Conservation (phyloP, 2,888 invertebrate genomes). For the Mimumesa dahlbomi region DNA sequence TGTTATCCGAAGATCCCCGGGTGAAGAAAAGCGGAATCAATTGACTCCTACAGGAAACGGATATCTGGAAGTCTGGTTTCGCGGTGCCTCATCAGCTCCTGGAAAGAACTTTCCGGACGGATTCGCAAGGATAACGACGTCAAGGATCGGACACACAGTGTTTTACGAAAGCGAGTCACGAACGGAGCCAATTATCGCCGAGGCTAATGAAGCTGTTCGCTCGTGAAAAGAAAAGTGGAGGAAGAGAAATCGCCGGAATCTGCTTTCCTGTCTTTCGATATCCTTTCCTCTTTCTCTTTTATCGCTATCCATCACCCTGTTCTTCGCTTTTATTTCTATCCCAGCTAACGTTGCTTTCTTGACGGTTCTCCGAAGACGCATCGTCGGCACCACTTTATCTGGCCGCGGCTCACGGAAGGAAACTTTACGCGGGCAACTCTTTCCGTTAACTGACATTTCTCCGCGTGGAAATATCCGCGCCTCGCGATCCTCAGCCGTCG, state of each 20-base stretch:
- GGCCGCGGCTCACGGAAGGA: too few species aligned
- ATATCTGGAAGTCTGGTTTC: constrained; percentile 3
- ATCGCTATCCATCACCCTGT: constrained; percentile 5
- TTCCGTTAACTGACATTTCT: too few species aligned
- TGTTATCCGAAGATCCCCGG: constrained; percentile 11
- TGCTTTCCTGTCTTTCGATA: constrained; percentile 10
- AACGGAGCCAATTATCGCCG: constrained; percentile 59
- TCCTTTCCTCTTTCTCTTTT: neutral
- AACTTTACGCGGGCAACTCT: too few species aligned
- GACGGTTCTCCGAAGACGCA: too few species aligned
- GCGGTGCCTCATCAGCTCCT: neutral
- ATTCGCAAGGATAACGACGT: constrained; percentile 45
- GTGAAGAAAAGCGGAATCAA: constrained; percentile 12
- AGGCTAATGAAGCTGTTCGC: constrained; percentile 60
- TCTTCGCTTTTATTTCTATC: neutral
- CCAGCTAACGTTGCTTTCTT: too few species aligned
- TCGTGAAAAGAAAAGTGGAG: constrained; percentile 33
- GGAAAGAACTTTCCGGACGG: neutral
- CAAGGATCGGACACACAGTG: constrained; percentile 23
- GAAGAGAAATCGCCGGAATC: constrained; percentile 42
- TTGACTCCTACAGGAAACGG: constrained; percentile 12
- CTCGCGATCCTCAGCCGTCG: too few species aligned
- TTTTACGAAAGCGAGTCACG: constrained; percentile 59
- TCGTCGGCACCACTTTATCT: too few species aligned
- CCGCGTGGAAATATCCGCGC: too few species aligned